Percentiles rank a stretch among this genome's conserved stretches.
Evolutionary conservation across 1,140 invertebrate species (phyloP).

Genomic region (Tetranychus urticae): DNA sequence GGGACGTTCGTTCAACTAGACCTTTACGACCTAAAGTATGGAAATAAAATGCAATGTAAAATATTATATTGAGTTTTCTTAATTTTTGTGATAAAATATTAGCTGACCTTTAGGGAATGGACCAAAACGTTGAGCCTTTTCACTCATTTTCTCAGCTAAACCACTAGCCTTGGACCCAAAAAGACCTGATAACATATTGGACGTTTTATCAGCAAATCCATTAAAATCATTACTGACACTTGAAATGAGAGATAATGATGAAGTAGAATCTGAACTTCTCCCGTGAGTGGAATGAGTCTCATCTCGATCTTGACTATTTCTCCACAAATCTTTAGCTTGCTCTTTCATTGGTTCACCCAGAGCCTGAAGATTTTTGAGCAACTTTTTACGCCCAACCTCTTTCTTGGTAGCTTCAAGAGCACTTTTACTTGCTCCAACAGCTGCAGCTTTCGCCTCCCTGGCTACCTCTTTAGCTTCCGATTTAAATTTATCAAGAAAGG

Average conservation of each 20-base stretch:
- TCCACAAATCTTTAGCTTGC: conserved; percentile 8
- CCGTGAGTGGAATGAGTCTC: background rate
- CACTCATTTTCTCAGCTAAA: conserved; percentile 21
- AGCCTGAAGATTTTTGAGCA: conserved; percentile 11
- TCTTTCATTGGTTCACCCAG: conserved; percentile 13
- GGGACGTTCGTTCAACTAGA: conserved; percentile 60
- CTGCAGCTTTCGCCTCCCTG: conserved; percentile 55
- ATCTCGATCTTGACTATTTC: background rate
- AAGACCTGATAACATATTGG: conserved; percentile 69
- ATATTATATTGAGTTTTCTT: background rate
- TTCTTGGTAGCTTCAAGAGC: conserved; percentile 53
- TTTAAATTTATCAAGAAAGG: conserved; percentile 33
- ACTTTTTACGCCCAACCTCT: conserved; percentile 3
- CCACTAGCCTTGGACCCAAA: conserved; percentile 25
- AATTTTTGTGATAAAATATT: background rate
- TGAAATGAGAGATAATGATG: conserved; percentile 11
- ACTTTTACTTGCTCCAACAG: conserved; percentile 59
- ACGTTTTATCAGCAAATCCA: conserved; percentile 63
- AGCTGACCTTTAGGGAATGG: conserved; percentile 36
- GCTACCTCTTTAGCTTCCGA: conserved; percentile 66
- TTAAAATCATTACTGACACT: conserved; percentile 29
- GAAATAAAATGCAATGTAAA: background rate
- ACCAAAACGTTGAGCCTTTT: conserved; percentile 30
- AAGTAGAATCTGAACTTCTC: conserved; percentile 5
- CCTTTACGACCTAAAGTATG: conserved; percentile 37